phyloP scores from a whole-genome alignment of 2,888 invertebrate genomes.

The Drosophila kambysellisi region DNA sequence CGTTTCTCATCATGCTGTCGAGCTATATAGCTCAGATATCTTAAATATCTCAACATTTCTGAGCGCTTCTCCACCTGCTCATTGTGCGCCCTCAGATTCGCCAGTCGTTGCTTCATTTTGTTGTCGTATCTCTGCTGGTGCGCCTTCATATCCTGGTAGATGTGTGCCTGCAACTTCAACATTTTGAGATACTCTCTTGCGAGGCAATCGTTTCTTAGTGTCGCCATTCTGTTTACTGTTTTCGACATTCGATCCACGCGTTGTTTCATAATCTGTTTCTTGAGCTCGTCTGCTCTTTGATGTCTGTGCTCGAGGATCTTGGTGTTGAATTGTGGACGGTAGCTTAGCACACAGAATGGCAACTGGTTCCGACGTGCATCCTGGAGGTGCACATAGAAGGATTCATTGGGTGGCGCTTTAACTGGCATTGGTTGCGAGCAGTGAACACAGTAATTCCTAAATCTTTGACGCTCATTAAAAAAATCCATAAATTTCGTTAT shows the following conservation, averaged over 20 bases:
- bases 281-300: constrained; percentile 10
- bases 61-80: constrained; percentile 13
- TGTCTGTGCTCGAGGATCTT: constrained; percentile 3
- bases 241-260: constrained; percentile 1
- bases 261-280: background rate
- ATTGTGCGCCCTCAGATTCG: constrained; percentile 28
- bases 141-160: constrained; percentile 24
- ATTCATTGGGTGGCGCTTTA: background rate
- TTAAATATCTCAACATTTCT: constrained; percentile 19
- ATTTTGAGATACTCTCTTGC: background rate
- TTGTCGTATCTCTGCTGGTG: constrained; percentile 19
- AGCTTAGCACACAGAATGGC: constrained; percentile 23
- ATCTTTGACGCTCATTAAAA: background rate
- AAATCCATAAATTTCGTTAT: constrained; percentile 10
- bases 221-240: background rate
- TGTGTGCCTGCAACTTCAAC: background rate
- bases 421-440: background rate
- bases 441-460: background rate
- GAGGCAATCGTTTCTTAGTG: background rate
- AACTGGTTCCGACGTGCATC: constrained; percentile 14
- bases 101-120: background rate
- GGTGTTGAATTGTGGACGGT: constrained; percentile 2
- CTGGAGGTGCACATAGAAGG: constrained; percentile 31
- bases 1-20: constrained; percentile 22
- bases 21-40: constrained; percentile 32